Percentiles rank a stretch among this genome's conserved stretches.
These are phyloP conservation scores for Danio choprae DNA, from an alignment of 2,797 vertebrate species.

Conservation along the genomic window DNA sequence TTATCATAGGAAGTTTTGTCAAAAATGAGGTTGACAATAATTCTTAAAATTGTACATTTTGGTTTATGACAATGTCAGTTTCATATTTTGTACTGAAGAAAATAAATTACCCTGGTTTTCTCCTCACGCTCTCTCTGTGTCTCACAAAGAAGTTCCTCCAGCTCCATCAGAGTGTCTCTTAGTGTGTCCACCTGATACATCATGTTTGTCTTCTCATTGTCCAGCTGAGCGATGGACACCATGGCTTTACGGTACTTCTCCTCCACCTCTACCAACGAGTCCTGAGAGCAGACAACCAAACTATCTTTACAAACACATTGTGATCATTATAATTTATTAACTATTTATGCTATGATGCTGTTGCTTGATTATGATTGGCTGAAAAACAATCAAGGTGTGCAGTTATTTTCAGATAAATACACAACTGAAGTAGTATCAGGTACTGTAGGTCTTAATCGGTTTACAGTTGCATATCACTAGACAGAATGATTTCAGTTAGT, in stretches of 20 bases:
- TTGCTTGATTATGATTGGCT: too few relatives aligned
- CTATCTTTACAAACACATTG: background rate
- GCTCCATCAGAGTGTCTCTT: constrained; percentile 83
- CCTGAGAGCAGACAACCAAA: constrained; percentile 71
- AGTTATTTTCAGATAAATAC: too few relatives aligned
- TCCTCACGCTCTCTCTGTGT: constrained; percentile 79
- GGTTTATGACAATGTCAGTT: background rate
- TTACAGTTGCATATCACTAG: too few relatives aligned
- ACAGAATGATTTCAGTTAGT: too few relatives aligned
- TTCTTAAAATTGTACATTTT: background rate
- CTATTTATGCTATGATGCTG: too few relatives aligned
- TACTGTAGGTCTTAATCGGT: too few relatives aligned
- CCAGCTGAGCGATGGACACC: constrained; percentile 93
- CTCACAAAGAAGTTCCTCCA: constrained; percentile 91
- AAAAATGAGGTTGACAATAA: too few relatives aligned
- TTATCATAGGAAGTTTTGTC: too few relatives aligned
- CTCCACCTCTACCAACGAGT: constrained; percentile 87
- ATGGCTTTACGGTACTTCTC: constrained; percentile 92
- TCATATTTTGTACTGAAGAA: background rate
- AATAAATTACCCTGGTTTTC: constrained; percentile 77
- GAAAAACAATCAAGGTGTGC: too few relatives aligned
- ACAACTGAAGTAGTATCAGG: too few relatives aligned
- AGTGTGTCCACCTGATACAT: constrained; percentile 93
- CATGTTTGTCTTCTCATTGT: constrained; percentile 92
- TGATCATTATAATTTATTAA: background rate